Percentiles rank a stretch among this genome's conserved stretches.
Conservation (phyloP, 2,888 invertebrate species). For the Atrina japonica region DNA sequence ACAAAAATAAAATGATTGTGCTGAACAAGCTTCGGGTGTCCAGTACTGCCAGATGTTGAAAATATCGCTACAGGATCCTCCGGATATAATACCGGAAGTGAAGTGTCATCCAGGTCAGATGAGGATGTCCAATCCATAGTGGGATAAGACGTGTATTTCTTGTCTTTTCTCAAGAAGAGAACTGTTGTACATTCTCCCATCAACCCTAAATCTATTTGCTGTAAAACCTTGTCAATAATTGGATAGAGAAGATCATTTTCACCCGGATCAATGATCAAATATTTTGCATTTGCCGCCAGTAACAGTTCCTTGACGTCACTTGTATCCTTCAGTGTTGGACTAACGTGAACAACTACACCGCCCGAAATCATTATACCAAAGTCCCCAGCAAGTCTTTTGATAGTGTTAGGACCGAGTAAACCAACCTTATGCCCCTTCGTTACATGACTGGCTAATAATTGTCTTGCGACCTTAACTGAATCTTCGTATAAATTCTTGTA, state of each 20-base stretch:
- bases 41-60: constrained; percentile 28
- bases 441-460: no score
- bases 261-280: constrained; percentile 21
- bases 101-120: neutral
- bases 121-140: neutral
- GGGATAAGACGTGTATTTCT: constrained; percentile 8
- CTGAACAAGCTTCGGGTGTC: constrained; percentile 22
- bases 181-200: constrained; percentile 1
- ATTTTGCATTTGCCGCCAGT: constrained; percentile 1
- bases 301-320: constrained; percentile 20
- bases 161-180: constrained; percentile 6
- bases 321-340: constrained; percentile 11
- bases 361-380: constrained; percentile 24
- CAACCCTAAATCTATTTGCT: constrained; percentile 3
- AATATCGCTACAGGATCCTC: constrained; percentile 25
- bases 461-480: constrained; percentile 11
- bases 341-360: constrained; percentile 22
- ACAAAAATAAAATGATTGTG: constrained; percentile 26
- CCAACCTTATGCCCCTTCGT: constrained; percentile 25
- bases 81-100: constrained; percentile 19
- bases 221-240: neutral
- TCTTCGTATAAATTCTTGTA: constrained; percentile 6
- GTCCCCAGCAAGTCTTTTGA: constrained; percentile 29
- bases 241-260: neutral
- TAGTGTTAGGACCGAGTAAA: constrained; percentile 29